A percentile compares a stretch with the other conserved stretches of the same genome.
Conservation (phyloP, 2,797 vertebrate species). For the Tokudaia muenninki region DNA sequence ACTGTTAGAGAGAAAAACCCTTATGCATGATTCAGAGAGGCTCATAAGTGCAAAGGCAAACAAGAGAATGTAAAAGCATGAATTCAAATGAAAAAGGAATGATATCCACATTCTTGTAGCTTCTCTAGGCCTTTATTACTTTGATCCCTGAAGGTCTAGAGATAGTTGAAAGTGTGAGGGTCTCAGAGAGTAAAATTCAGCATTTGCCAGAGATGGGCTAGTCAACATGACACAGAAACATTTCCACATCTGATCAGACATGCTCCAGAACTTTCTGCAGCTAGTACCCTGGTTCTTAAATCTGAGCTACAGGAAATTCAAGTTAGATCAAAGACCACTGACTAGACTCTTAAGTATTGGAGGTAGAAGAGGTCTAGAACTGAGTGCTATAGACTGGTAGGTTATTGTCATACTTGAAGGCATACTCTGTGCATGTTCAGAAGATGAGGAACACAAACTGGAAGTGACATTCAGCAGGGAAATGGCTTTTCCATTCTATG, state of each 20-base stretch:
- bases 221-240: not conserved
- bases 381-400: not conserved
- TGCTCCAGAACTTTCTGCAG: not conserved
- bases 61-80: not conserved
- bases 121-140: not conserved
- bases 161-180: not conserved
- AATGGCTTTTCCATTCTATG: not conserved
- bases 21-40: not conserved
- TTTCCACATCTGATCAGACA: not conserved
- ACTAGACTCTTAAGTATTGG: not conserved
- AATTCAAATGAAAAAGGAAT: not conserved
- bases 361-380: not conserved
- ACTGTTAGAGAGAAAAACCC: not conserved
- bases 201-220: not conserved
- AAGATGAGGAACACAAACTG: not conserved
- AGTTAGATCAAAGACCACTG: not conserved
- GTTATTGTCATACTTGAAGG: not conserved
- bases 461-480: not conserved
- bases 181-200: not conserved
- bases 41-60: not conserved
- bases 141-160: constrained; percentile 12
- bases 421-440: not conserved
- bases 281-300: not conserved
- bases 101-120: not conserved
- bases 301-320: not conserved